These are phyloP conservation scores for Heterodera schachtii DNA, from an alignment of 1,140 invertebrate species.

Conservation along the genomic window DNA sequence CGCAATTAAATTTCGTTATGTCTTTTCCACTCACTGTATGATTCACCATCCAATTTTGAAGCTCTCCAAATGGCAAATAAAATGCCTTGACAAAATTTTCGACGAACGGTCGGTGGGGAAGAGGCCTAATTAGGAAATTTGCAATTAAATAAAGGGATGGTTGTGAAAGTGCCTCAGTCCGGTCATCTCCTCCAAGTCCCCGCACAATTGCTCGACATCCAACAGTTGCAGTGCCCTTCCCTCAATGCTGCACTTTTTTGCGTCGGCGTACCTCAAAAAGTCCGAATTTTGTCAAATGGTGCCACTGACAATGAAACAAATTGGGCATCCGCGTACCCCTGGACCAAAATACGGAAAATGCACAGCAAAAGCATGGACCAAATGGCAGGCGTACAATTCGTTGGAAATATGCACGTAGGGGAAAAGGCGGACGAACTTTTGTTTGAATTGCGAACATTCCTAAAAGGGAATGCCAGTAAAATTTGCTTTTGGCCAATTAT, in stretches of 20 bases:
- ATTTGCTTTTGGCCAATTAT: no score
- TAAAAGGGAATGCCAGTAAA: slow-evolving; percentile 16
- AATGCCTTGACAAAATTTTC: slow-evolving; percentile 94
- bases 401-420: slow-evolving; percentile 39
- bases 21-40: slow-evolving; percentile 72
- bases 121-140: slow-evolving; percentile 69
- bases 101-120: slow-evolving; percentile 85
- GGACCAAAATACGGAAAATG: slow-evolving; percentile 82
- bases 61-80: slow-evolving; percentile 82
- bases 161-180: slow-evolving; percentile 52
- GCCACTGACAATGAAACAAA: not conserved
- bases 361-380: slow-evolving; percentile 86
- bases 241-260: slow-evolving; percentile 91
- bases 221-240: slow-evolving; percentile 94
- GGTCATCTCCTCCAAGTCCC: slow-evolving; percentile 84
- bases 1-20: not conserved
- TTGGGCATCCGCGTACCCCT: slow-evolving; percentile 74
- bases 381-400: slow-evolving; percentile 68
- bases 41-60: slow-evolving; percentile 85
- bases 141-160: no score
- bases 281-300: not conserved
- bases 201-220: slow-evolving; percentile 91
- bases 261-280: slow-evolving; percentile 65
- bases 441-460: slow-evolving; percentile 50
- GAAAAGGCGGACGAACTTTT: slow-evolving; percentile 36